Evolutionary conservation across 2,797 vertebrate species (phyloP), one percentile per base, ranked within the genome.

Genomic region (Manis crassicaudata): DNA sequence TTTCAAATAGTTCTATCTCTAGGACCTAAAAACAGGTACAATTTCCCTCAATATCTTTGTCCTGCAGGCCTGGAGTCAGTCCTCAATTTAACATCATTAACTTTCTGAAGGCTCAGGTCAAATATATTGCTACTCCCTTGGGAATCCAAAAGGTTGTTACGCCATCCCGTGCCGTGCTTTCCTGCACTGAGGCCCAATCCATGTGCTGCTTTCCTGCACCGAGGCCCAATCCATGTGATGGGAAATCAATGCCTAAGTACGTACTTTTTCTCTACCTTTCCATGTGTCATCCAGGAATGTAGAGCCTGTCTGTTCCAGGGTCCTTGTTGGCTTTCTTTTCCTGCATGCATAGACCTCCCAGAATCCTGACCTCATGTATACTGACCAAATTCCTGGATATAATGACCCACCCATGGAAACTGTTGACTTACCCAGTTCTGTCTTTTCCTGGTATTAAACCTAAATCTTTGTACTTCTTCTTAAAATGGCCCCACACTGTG

Each of bases 361-460:
- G 92, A 96, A 97, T 92, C 52, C 94, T 96, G 96, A 96, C 97
- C 96, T 97, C 96, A 98, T 72, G 72, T 46, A 91, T 32, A 96
- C 82, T 85, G 83, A 90, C 85, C 72, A 63, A 91, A 96, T 95
- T 98, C 82, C 94, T 97, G 82, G 70, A 67, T 63, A 54, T 60
- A 91, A 72, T n/a, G 92, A 95, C 77, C 87, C 54, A 90, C 85
- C 95, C 88, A n/a, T 73, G 96, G 62, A 92, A 89, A 40, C 91
- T 88, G 63, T 90, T 97, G 96, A 94, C 95, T 65, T 97, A 94
- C 82, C 85, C 90, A 63, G 17, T 94, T 90, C 82, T 92, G 85
- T 94, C 82, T 83, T 90, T 97, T 97, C 79, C 76, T 81, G 83
- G 86, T 95, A 93, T 95, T 88, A 93, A 83, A 63, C 92, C 32